phyloP scores from a whole-genome alignment of 37 sponge, comb jelly and placozoan species.

The Aphrocallistes beatrix region DNA sequence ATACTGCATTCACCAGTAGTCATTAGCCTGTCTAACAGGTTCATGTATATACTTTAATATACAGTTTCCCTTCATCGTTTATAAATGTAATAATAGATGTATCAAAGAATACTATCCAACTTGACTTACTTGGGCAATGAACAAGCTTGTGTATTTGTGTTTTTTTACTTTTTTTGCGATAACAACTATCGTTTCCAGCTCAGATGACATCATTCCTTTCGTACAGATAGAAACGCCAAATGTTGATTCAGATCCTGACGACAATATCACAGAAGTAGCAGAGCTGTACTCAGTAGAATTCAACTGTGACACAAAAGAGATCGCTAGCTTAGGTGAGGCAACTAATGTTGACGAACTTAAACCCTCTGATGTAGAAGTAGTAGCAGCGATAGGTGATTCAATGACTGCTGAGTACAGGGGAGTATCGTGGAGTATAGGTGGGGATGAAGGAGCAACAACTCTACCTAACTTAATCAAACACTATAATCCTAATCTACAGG shows the following conservation, averaged over 20 bases:
- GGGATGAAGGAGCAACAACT: conserved; percentile 31
- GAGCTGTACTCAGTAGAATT: background rate
- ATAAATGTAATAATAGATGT: no score
- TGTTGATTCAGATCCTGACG: background rate
- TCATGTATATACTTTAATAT: no score
- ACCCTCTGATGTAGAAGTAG: conserved; percentile 17
- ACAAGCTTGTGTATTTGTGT: no score
- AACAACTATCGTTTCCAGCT: no score
- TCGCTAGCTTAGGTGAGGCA: background rate
- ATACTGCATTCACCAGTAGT: no score
- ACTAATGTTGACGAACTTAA: background rate
- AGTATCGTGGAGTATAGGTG: conserved; percentile 43
- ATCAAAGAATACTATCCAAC: no score
- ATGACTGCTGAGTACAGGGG: conserved; percentile 25
- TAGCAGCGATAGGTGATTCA: conserved; percentile 27
- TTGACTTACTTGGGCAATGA: no score
- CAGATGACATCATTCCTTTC: no score
- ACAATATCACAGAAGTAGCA: background rate
- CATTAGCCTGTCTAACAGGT: no score
- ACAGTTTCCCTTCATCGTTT: no score
- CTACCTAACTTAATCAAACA: conserved; percentile 43
- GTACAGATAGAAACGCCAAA: background rate
- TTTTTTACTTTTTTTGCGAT: no score
- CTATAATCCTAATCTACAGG: conserved; percentile 38
- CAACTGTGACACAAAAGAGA: background rate